A percentile compares a stretch with the other conserved stretches of the same genome.
Evolutionary conservation across 2,888 invertebrate species (phyloP).

Genomic region (Altica lythri): DNA sequence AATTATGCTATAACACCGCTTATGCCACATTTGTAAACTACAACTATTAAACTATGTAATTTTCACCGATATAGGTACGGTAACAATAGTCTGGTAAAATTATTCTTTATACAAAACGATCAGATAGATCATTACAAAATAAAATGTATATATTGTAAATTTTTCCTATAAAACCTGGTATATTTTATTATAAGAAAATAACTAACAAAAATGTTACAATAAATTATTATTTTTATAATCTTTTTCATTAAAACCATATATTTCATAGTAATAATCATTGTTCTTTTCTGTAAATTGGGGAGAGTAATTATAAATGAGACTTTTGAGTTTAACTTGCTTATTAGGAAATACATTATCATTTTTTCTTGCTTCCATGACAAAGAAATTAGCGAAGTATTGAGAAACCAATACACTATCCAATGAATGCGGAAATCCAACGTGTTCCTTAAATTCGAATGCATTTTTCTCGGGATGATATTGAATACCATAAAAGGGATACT

Average conservation of each 20-base stretch:
- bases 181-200: too few relatives aligned
- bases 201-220: too few relatives aligned
- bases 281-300: constrained; percentile 65
- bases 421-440: constrained; percentile 68
- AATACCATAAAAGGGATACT: constrained; percentile 77
- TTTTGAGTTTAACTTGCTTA: constrained; percentile 56
- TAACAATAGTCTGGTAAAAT: too few relatives aligned
- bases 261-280: constrained; percentile 64
- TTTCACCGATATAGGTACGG: too few relatives aligned
- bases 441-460: constrained; percentile 73
- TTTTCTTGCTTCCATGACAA: constrained; percentile 74
- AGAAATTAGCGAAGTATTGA: constrained; percentile 83
- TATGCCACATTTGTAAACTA: too few relatives aligned
- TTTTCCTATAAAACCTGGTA: too few relatives aligned
- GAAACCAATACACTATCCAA: constrained; percentile 65
- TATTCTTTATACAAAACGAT: too few relatives aligned
- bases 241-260: constrained; percentile 68
- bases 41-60: too few relatives aligned
- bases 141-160: neutral
- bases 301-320: constrained; percentile 75
- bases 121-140: too few relatives aligned
- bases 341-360: constrained; percentile 65
- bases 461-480: constrained; percentile 94
- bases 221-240: constrained; percentile 29
- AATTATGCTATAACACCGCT: too few relatives aligned